Evolutionary conservation across 1,140 invertebrate genomes (phyloP).

Genomic region (Cepaea nemoralis): DNA sequence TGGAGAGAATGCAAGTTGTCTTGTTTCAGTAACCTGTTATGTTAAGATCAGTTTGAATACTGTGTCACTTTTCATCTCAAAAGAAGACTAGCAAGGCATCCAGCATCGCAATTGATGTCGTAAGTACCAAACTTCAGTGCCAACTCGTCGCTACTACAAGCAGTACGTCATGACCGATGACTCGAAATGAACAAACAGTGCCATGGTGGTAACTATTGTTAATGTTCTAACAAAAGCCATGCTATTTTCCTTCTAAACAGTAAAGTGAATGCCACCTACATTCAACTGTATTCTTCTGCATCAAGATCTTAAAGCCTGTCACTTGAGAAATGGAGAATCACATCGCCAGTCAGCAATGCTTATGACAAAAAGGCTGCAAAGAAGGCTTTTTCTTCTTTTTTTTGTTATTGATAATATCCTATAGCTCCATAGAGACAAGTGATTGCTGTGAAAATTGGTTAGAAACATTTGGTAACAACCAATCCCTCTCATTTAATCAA

Average conservation of each 20-base stretch:
- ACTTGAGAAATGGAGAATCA: too few species aligned
- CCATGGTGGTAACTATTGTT: background rate
- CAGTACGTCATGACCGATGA: background rate
- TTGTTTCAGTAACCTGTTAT: background rate
- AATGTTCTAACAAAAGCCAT: background rate
- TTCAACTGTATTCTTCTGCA: background rate
- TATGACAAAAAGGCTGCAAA: background rate
- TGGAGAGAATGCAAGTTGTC: background rate
- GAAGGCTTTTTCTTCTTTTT: too few species aligned
- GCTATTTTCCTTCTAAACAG: background rate
- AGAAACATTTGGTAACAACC: too few species aligned
- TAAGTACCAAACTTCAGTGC: background rate
- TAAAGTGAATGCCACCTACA: background rate
- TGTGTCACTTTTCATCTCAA: background rate
- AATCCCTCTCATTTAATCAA: too few species aligned
- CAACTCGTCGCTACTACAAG: background rate
- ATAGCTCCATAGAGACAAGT: too few species aligned
- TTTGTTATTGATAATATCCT: too few species aligned
- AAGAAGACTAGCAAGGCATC: too few species aligned
- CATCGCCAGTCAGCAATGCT: conserved; percentile 1
- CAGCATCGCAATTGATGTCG: background rate
- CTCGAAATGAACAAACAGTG: background rate
- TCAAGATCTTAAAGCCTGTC: too few species aligned
- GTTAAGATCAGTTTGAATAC: background rate
- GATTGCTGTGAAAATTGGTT: too few species aligned